Evolutionary conservation across 2,113 vertebrate genomes (phyloP).

Genomic region (Pitta sordida): DNA sequence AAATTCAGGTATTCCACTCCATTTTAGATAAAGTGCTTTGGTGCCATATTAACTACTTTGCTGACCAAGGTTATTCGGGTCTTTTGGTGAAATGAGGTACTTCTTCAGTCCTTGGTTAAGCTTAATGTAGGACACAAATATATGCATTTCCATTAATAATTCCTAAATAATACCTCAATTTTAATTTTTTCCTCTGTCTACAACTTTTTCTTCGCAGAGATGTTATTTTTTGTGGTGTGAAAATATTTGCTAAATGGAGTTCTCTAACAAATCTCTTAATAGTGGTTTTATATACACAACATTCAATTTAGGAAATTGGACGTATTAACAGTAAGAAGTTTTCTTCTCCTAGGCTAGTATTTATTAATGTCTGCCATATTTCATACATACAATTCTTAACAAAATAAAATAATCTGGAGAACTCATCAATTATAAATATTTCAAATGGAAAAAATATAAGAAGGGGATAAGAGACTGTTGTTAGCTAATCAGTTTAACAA

Average conservation of each 20-base stretch:
- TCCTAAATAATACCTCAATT: neutral
- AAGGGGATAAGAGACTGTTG: neutral
- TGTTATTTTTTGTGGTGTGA: neutral
- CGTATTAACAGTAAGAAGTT: neutral
- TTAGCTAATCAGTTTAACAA: neutral
- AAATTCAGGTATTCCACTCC: neutral
- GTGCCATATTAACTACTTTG: neutral
- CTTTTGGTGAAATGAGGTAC: neutral
- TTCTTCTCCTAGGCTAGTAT: neutral
- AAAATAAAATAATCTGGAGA: neutral
- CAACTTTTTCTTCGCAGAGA: neutral
- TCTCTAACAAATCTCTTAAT: neutral
- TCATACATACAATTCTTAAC: neutral
- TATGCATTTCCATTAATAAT: neutral
- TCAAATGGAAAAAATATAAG: neutral
- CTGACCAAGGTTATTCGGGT: neutral
- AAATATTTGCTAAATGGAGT: neutral
- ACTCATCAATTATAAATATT: neutral
- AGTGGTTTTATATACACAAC: neutral
- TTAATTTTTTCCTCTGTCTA: neutral
- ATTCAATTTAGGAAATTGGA: neutral
- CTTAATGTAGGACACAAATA: neutral
- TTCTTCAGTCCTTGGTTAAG: neutral
- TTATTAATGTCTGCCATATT: neutral
- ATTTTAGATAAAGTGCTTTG: neutral